A percentile compares a stretch with the other conserved stretches of the same genome.
Evolutionary conservation across 1,140 invertebrate genomes (phyloP).

Genomic region (Vanessa tameamea): DNA sequence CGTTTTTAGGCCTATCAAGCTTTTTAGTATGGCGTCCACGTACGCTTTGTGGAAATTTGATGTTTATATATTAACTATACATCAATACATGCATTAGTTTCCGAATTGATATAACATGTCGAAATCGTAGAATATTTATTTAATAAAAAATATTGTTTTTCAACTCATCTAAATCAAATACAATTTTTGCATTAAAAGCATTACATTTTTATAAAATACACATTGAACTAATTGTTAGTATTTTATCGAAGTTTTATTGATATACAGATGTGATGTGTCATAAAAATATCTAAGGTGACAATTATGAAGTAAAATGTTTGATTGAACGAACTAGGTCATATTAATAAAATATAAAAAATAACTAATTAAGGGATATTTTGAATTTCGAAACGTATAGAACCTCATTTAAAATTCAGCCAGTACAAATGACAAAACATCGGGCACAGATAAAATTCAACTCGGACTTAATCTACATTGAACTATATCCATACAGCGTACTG

Average conservation of each 20-base stretch:
- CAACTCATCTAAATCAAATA: neutral
- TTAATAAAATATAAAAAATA: no score
- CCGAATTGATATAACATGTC: neutral
- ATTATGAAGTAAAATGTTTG: no score
- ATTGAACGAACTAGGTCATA: no score
- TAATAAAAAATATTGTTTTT: neutral
- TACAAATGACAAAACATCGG: constrained; percentile 5
- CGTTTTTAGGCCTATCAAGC: constrained; percentile 77
- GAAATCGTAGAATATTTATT: neutral
- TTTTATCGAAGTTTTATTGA: neutral
- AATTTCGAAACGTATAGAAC: neutral
- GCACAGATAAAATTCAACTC: constrained; percentile 34
- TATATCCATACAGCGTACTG: constrained; percentile 46
- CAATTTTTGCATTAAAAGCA: neutral
- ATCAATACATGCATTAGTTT: constrained; percentile 29
- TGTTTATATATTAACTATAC: constrained; percentile 62
- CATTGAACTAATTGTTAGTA: neutral
- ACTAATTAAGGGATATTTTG: neutral
- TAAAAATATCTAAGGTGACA: no score
- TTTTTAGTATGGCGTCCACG: constrained; percentile 70
- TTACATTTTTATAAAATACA: no score
- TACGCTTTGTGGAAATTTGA: constrained; percentile 62
- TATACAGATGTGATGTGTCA: no score
- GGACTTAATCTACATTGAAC: constrained; percentile 42
- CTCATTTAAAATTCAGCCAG: constrained; percentile 2